Conservation (phyloP, 2,888 invertebrate genomes). For the Caprella mutica region DNA sequence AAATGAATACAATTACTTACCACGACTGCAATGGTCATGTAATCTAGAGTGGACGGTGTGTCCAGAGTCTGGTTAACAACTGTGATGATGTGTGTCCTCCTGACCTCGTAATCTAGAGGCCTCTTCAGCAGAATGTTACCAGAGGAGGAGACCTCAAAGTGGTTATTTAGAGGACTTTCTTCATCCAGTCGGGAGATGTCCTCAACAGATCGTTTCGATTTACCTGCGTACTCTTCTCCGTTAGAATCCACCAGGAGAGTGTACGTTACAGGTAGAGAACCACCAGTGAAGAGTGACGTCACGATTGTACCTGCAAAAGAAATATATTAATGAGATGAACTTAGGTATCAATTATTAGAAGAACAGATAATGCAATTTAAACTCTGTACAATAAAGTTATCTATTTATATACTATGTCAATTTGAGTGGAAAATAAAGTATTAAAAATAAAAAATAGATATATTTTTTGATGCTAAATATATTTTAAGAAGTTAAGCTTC, state of each 20-base stretch:
- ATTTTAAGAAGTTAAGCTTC: no score
- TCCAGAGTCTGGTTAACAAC: slow-evolving; percentile 39
- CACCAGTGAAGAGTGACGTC: slow-evolving; percentile 22
- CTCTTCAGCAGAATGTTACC: slow-evolving; percentile 36
- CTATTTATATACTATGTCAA: no score
- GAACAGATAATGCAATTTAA: no score
- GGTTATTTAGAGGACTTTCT: neutral
- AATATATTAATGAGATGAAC: no score
- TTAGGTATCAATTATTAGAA: no score
- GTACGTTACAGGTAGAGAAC: slow-evolving; percentile 23
- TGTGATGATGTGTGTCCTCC: slow-evolving; percentile 36
- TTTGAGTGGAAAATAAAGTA: no score
- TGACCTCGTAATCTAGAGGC: slow-evolving; percentile 37
- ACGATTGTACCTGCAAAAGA: slow-evolving; percentile 32
- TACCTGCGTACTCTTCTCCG: no score
- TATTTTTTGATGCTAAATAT: no score
- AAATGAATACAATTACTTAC: slow-evolving; percentile 37
- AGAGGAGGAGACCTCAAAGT: slow-evolving; percentile 18
- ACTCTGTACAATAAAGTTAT: no score
- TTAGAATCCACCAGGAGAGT: slow-evolving; percentile 12
- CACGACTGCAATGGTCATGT: slow-evolving; percentile 38
- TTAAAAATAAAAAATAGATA: no score
- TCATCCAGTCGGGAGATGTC: neutral
- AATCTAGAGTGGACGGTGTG: slow-evolving; percentile 39
- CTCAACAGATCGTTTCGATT: no score